A percentile compares a stretch with the other conserved stretches of the same genome.
These are phyloP conservation scores for Thunnus maccoyii DNA, from an alignment of 2,113 vertebrate species.

Conservation along the genomic window DNA sequence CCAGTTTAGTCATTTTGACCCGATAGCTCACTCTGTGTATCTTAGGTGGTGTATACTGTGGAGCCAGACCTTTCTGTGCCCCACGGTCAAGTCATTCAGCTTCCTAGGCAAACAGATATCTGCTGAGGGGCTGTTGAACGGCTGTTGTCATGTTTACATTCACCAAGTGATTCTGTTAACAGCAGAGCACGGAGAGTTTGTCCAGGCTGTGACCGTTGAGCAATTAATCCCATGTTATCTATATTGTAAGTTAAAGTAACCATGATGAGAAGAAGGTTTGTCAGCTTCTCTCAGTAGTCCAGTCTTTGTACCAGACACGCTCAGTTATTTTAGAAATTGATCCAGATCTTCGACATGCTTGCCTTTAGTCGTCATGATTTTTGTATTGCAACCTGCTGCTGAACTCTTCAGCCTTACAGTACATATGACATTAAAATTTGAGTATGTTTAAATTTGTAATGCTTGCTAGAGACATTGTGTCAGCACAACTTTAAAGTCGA, in stretches of 20 bases:
- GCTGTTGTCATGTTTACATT: conserved; percentile 79
- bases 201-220: conserved; percentile 70
- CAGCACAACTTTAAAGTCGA: conserved; percentile 25
- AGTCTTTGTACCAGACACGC: not conserved
- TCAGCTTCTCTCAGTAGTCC: not conserved
- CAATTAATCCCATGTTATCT: conserved; percentile 58
- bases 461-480: conserved; percentile 6
- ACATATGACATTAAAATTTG: not conserved
- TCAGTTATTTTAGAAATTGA: not conserved
- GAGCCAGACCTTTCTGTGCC: conserved; percentile 1
- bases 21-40: not conserved
- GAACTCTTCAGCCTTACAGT: not conserved
- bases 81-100: conserved; percentile 54
- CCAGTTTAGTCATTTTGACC: not conserved
- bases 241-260: not conserved
- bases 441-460: not conserved
- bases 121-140: conserved; percentile 60
- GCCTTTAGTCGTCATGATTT: not conserved
- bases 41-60: conserved; percentile 1
- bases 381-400: not conserved
- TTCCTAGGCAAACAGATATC: conserved; percentile 73
- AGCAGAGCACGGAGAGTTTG: conserved; percentile 62
- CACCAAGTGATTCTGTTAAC: conserved; percentile 48
- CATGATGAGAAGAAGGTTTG: not conserved
- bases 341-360: not conserved